These are phyloP conservation scores for Aix galericulata DNA, from an alignment of 2,113 vertebrate species.

Conservation along the genomic window DNA sequence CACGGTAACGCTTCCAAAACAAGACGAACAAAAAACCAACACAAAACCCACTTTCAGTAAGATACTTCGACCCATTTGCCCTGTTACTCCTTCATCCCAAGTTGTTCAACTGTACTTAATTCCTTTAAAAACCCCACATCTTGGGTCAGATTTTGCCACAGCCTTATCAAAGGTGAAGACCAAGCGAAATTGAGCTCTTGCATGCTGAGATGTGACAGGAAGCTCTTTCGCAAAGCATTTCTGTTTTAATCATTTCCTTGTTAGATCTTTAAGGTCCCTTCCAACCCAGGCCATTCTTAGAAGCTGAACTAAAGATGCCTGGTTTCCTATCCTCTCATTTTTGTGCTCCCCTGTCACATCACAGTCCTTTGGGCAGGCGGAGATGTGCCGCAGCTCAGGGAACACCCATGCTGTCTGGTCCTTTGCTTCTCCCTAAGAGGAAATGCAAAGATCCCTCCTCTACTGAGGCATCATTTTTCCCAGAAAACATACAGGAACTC, in stretches of 20 bases:
- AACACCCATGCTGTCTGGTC: neutral
- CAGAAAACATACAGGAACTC: neutral
- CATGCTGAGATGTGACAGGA: neutral
- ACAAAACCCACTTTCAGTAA: neutral
- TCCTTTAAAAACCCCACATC: neutral
- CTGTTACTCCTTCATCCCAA: neutral
- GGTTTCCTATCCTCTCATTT: neutral
- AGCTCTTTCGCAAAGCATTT: neutral
- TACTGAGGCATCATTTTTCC: neutral
- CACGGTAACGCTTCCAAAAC: neutral
- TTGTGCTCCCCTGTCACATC: neutral
- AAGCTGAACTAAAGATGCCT: neutral
- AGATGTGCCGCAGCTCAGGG: neutral
- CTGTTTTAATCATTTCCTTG: too few species aligned
- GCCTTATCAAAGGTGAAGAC: neutral
- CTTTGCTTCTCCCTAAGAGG: neutral
- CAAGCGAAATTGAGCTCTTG: neutral
- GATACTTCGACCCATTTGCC: neutral
- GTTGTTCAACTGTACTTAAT: neutral
- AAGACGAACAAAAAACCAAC: neutral
- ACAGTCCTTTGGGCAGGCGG: neutral
- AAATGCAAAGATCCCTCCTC: neutral
- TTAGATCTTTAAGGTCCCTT: too few species aligned
- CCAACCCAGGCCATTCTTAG: too few species aligned
- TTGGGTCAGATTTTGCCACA: neutral